Evolutionary conservation across 2,888 invertebrate genomes (phyloP), one percentile per base, ranked within the genome.

Genomic region (Lypha dubia): DNA sequence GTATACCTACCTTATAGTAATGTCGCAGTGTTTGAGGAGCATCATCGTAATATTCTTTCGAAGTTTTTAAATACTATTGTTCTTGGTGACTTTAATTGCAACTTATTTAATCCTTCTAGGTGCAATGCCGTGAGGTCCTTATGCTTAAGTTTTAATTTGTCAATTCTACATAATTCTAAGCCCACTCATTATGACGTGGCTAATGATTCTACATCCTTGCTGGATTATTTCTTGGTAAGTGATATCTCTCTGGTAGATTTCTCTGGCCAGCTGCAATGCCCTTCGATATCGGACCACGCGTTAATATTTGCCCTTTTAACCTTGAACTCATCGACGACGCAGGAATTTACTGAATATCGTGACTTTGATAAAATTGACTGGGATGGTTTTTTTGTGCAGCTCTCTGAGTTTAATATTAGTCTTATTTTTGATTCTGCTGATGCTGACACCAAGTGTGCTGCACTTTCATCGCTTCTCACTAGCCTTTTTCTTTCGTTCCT

Each of bases 401-500:
- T 46, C 62, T 74, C 32, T 32, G 24, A 63, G 24, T 35, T 8
- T 15, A 4, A 6, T 22, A 7, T 7, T 32, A 7, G 32, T 32
- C 5, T 28, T 13, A 13, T 63, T 9, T 28, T 63, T 0, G 41
- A 63, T 13, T 38, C 41, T 41, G 11, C 63, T 74, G 41, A 56
- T 41, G 20, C 63, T 32, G 51, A 74, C 9, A 6, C 8, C 13
- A 63, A 74, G 13, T 74, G 63, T 13, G 17, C n/a, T 17, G 9
- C 24, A 1, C 9, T 75, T 24, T 63, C 63, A 3, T 63, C 53
- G 13, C 20, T 20, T 44, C 44, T 44, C 5, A 5, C 44, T 44
- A n/a, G 44, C 5, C 41, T 75, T 4, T 65, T 41, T 63, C 24
- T 3, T 67, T 17, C 44, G 49, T 76, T 15, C 56, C 65, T 65